Conservation (phyloP, 2,797 vertebrate genomes). For the Lacerta agilis region DNA sequence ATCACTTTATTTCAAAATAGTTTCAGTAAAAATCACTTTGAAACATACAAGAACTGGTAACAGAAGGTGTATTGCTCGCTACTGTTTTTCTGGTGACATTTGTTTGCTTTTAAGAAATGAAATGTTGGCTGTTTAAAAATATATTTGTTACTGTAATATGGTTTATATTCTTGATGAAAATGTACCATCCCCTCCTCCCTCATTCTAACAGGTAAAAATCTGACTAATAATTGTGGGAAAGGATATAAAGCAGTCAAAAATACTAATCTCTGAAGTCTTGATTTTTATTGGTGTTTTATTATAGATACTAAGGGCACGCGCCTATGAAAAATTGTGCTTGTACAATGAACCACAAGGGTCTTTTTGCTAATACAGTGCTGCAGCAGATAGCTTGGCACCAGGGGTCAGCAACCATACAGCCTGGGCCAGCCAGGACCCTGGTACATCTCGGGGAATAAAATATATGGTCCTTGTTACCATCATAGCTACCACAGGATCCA, state of each 20-base stretch:
- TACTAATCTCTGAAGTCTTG: slow-evolving; percentile 8
- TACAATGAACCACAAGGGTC: neutral
- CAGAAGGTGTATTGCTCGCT: neutral
- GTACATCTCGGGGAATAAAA: neutral
- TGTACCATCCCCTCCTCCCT: neutral
- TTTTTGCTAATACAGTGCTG: neutral
- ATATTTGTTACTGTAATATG: neutral
- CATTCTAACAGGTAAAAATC: neutral
- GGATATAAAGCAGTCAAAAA: neutral
- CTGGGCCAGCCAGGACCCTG: neutral
- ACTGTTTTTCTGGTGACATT: neutral
- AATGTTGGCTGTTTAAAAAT: neutral
- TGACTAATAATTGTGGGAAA: neutral
- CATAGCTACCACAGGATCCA: neutral
- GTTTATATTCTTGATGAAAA: neutral
- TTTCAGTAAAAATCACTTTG: neutral
- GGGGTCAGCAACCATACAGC: neutral
- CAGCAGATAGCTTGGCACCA: neutral
- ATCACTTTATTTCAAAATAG: neutral
- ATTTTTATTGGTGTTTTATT: neutral
- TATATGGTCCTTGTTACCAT: neutral
- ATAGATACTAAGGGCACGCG: neutral
- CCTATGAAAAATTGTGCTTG: neutral
- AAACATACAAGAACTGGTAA: neutral
- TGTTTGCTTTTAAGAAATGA: neutral